Evolutionary conservation across 2,888 invertebrate genomes (phyloP), one percentile per base, ranked within the genome.

Genomic region (Drosophila phalerata): DNA sequence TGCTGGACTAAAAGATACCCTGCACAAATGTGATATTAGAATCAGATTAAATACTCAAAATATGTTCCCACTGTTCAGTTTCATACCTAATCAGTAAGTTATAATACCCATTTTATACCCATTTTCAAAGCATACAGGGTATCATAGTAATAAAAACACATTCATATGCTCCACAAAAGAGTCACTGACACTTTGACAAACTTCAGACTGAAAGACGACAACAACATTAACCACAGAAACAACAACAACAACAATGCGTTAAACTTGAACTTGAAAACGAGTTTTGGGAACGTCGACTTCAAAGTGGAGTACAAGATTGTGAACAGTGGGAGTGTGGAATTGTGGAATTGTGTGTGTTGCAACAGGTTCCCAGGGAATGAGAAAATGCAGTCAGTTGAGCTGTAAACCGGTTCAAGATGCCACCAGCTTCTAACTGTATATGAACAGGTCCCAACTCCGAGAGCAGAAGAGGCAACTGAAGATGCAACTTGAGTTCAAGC

Each of bases 231-330:
- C 58, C 40, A 60, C 58, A 73, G 65, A 17, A 60, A 28, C 53
- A 17, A 10, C 58, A 43, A 51, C 60, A 74, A 69, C 34, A 57
- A 45, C 25, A 55, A 30, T 25, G 56, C 34, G 42, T 78, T 88
- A 79, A 90, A 88, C 90, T 90, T 90, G 90, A 90, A 91, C 90
- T 90, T 90, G 90, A 90, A 90, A 90, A 90, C 80, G 38, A 79
- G 89, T 87, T 89, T 79, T 67, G 55, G 61, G 52, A 48, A 52
- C 45, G 63, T 40, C 62, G 68, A 53, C 61, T 57, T 45, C 53
- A 65, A 66, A 65, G 67, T 66, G 69, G 51, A 77, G 68, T 81
- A 74, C 53, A 40, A 66, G 66, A 72, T 51, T 47, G 64, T 61
- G 28, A 17, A 51, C 58, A 52, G 42, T 49, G 48, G 40, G 37